Base-by-base conservation (phyloP, 1,140 invertebrate species). In the Drosophila pectinifera region DNA sequence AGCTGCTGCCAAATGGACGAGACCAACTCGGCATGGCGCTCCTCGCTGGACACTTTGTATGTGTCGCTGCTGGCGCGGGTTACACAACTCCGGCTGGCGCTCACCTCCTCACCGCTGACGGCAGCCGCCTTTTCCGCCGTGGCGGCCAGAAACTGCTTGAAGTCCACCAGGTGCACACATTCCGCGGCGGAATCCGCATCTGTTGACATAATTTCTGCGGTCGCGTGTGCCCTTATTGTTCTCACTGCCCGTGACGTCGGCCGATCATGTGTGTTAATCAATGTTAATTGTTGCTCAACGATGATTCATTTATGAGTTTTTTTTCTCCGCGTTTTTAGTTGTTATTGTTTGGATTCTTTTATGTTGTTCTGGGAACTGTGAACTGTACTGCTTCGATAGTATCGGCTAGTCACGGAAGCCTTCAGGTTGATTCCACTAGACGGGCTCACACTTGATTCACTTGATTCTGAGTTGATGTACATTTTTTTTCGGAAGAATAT, bases 61-160 rank as follows among this genome's bases (percentile, higher is more conserved):
- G 90, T 91, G 38, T 91, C 90, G 36, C 61, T 91, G 54, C 73
- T 80, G 31, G 51, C 88, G 11, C 90, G 83, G 39, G 80, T 82
- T 80, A 91, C 82, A 85, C 85, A 91, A 68, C 41, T 72, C 11
- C 59, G 34, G 48, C 10, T 22, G 6, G 38, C 28, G 14, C 31
- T 26, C 42, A 59, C 38, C 3, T 77, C 73, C 28, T 88, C 83
- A 48, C 62, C 75, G 41, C 65, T 75, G 10, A 18, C 39, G 48
- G 79, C 72, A 46, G 41, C 59, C 55, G 67, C 54, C 48, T 46
- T 78, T 34, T 42, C 49, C 7, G 58, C 68, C 16, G 41, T 59
- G 22, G 43, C 28, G 39, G 68, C 51, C 22, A 88, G 20, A 46
- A 89, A 91, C 11, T 73, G 11, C 49, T 91, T 90, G 51, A 91